These are phyloP conservation scores for Andricus grossulariae DNA, from an alignment of 1,140 invertebrate genomes.

Conservation along the genomic window DNA sequence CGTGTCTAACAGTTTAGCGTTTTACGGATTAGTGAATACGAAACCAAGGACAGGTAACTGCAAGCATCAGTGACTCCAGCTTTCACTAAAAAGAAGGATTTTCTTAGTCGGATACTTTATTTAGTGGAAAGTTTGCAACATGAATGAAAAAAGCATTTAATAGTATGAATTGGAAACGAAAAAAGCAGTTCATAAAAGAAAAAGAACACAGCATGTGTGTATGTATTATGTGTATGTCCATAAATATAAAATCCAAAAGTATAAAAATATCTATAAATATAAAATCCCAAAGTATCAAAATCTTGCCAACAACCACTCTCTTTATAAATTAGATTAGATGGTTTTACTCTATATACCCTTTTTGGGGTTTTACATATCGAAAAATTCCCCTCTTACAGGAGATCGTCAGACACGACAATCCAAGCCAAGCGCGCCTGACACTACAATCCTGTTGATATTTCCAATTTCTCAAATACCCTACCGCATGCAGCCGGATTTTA, in stretches of 20 bases:
- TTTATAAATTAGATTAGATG: no score
- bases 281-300: background rate
- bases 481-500: no score
- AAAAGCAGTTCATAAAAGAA: background rate
- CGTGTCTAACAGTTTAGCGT: background rate
- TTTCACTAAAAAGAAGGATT: constrained; percentile 24
- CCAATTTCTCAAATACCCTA: no score
- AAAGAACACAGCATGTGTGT: background rate
- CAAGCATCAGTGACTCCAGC: constrained; percentile 15
- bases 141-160: background rate
- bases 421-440: no score
- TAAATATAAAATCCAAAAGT: background rate
- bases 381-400: no score
- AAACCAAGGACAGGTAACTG: constrained; percentile 10
- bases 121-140: background rate
- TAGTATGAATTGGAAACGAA: background rate
- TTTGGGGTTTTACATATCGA: no score
- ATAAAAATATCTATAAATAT: background rate
- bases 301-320: no score
- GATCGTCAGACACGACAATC: no score
- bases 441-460: no score
- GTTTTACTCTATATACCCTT: no score
- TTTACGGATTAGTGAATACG: constrained; percentile 20
- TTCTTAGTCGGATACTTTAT: background rate
- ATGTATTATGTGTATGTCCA: background rate